phyloP scores from a whole-genome alignment of 2,113 vertebrate genomes.

The Phycodurus eques region DNA sequence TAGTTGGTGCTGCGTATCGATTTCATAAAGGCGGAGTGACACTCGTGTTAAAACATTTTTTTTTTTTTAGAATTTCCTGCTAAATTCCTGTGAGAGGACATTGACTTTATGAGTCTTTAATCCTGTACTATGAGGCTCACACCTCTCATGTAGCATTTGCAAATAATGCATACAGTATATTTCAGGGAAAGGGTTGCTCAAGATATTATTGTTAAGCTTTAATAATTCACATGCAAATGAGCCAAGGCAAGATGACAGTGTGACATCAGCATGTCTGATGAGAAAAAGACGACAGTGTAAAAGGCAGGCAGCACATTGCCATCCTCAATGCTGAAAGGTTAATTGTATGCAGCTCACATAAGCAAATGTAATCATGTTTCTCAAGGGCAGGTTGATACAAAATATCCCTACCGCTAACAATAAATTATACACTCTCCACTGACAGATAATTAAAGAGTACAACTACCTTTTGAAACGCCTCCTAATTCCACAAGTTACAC shows the following conservation, averaged over 20 bases:
- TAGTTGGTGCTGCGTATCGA: too few relatives aligned
- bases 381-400: slow-evolving; percentile 12
- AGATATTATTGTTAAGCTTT: background rate
- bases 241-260: background rate
- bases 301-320: background rate
- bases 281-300: background rate
- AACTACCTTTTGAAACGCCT: slow-evolving; percentile 38
- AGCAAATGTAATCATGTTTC: slow-evolving; percentile 3
- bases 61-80: background rate
- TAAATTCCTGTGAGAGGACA: background rate
- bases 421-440: slow-evolving; percentile 23
- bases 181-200: background rate
- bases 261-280: slow-evolving; percentile 5
- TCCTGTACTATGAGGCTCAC: background rate
- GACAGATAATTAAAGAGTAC: slow-evolving; percentile 51
- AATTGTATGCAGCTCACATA: slow-evolving; percentile 9
- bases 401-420: slow-evolving; percentile 3
- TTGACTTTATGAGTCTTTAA: background rate
- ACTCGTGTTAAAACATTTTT: too few relatives aligned
- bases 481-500: slow-evolving; percentile 35
- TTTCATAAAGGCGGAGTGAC: background rate
- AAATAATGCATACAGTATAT: background rate
- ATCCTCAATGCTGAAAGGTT: slow-evolving; percentile 1
- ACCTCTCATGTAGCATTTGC: background rate
- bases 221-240: background rate